These are phyloP conservation scores for Synergus gifuensis DNA, from an alignment of 2,888 invertebrate genomes.

Conservation along the genomic window DNA sequence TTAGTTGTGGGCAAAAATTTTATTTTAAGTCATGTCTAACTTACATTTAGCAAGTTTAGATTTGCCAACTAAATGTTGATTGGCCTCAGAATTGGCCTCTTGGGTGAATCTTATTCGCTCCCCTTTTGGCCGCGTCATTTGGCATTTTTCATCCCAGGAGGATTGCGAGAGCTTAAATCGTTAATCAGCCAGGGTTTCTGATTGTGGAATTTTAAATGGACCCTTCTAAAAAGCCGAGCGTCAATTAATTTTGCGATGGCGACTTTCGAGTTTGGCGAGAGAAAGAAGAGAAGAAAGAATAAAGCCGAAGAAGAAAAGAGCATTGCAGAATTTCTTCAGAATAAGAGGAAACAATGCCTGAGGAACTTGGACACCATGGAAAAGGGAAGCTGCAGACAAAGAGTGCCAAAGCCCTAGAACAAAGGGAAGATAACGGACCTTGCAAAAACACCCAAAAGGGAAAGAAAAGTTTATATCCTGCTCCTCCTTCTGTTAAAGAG, in stretches of 20 bases:
- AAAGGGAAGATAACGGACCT: conserved; percentile 73
- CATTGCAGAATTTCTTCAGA: conserved; percentile 57
- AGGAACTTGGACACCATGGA: conserved; percentile 52
- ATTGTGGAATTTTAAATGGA: conserved; percentile 70
- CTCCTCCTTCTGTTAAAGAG: not conserved
- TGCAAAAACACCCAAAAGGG: conserved; percentile 67
- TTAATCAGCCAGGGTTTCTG: conserved; percentile 63
- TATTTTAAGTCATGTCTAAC: no score
- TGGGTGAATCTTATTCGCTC: not conserved
- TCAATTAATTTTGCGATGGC: conserved; percentile 66
- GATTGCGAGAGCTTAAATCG: conserved; percentile 52
- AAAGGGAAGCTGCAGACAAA: conserved; percentile 63
- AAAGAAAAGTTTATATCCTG: not conserved
- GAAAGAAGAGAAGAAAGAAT: conserved; percentile 45
- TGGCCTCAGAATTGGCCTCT: not conserved
- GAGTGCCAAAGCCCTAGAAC: conserved; percentile 70
- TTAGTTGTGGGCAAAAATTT: no score
- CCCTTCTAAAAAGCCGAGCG: conserved; percentile 33
- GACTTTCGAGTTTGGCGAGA: conserved; percentile 56
- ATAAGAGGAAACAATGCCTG: conserved; percentile 40
- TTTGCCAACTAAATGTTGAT: not conserved
- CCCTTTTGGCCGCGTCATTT: conserved; percentile 12
- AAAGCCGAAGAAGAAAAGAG: conserved; percentile 59
- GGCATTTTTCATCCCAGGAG: conserved; percentile 43
- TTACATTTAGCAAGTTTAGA: not conserved